Percentiles rank a stretch among this genome's conserved stretches.
phyloP scores from a whole-genome alignment of 2,113 vertebrate genomes.

The Bostrychus sinensis region DNA sequence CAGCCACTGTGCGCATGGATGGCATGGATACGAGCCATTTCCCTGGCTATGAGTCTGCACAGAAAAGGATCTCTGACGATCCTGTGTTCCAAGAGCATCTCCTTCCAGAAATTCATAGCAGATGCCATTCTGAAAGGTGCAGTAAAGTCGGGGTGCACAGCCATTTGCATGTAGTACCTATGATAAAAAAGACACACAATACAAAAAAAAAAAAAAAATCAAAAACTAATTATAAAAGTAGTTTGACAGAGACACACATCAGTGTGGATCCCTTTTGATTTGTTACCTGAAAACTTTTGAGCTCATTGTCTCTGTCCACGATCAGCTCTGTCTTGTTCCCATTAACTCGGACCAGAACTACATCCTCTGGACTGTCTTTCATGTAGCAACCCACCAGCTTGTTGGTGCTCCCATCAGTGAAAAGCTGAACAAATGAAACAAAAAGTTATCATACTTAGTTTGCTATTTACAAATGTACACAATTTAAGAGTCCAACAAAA shows the following conservation, averaged over 20 bases:
- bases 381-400: slow-evolving; percentile 94
- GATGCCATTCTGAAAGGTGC: slow-evolving; percentile 94
- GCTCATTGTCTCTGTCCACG: slow-evolving; percentile 94
- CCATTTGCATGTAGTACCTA: slow-evolving; percentile 89
- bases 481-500: too few species aligned
- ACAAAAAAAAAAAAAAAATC: not conserved
- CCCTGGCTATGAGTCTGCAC: slow-evolving; percentile 88
- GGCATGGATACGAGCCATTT: slow-evolving; percentile 94
- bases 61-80: slow-evolving; percentile 85
- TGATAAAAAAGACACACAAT: not conserved
- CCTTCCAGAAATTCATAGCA: slow-evolving; percentile 96
- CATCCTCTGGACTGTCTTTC: slow-evolving; percentile 85
- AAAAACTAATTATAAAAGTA: not conserved
- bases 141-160: slow-evolving; percentile 94
- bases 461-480: too few species aligned
- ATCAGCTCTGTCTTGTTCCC: slow-evolving; percentile 94
- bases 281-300: slow-evolving; percentile 90
- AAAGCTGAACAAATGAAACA: slow-evolving; percentile 79
- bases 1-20: slow-evolving; percentile 95
- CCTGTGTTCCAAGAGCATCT: slow-evolving; percentile 87
- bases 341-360: slow-evolving; percentile 92
- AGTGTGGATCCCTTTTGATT: not conserved
- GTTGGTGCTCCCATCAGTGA: slow-evolving; percentile 98
- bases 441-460: not conserved
- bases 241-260: too few species aligned